These are phyloP conservation scores for Lasioglossum zephyrum DNA, from an alignment of 2,888 invertebrate genomes.

Conservation along the genomic window DNA sequence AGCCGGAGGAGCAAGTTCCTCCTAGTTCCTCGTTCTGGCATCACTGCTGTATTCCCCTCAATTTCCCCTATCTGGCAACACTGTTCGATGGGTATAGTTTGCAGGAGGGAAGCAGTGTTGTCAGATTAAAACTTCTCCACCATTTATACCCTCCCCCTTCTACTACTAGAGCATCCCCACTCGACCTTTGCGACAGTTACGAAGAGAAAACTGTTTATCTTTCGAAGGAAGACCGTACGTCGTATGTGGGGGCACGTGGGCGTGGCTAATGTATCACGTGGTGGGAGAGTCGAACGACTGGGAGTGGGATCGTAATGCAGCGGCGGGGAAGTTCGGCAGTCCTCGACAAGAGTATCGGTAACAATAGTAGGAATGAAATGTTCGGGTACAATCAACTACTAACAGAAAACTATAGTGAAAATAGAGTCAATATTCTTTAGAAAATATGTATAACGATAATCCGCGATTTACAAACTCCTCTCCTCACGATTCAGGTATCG, in stretches of 20 bases:
- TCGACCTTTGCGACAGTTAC: too few species aligned
- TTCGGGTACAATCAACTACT: not conserved
- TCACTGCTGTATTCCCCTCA: too few species aligned
- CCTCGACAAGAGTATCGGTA: not conserved
- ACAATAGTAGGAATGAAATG: slow-evolving; percentile 6
- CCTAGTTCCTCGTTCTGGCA: too few species aligned
- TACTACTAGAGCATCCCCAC: too few species aligned
- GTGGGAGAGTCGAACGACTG: not conserved
- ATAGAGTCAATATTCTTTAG: slow-evolving; percentile 20
- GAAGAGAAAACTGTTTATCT: not conserved
- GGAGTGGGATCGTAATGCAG: not conserved
- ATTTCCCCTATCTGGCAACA: too few species aligned
- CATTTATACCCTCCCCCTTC: too few species aligned
- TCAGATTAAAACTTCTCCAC: too few species aligned
- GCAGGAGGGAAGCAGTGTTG: too few species aligned
- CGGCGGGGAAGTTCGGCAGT: slow-evolving; percentile 1
- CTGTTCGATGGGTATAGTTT: too few species aligned
- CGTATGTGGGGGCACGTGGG: not conserved
- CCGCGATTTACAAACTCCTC: slow-evolving; percentile 11
- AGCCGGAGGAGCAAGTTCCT: too few species aligned
- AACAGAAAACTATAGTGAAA: slow-evolving; percentile 2
- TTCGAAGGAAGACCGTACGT: not conserved
- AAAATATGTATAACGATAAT: slow-evolving; percentile 25
- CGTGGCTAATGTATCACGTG: not conserved
- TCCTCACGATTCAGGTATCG: slow-evolving; percentile 6